Evolutionary conservation across 2,888 invertebrate species (phyloP), one percentile per base, ranked within the genome.

Genomic region (Amblyjoppa proteus): DNA sequence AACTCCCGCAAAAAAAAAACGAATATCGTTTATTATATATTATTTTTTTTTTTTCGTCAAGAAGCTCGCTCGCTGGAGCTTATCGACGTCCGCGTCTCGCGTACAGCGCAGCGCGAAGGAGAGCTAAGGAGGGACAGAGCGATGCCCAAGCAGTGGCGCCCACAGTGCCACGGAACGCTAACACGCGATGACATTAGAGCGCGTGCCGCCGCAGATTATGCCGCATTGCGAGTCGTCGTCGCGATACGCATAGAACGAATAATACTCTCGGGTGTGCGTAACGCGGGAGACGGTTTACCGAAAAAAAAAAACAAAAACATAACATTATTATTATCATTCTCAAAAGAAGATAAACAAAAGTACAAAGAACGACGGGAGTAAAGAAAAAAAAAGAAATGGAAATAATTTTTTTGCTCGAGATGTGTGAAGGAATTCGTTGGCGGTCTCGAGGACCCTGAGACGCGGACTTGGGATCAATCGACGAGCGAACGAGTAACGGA

Each of bases 121-220:
- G 61, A 25, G 68, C 34, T 51, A 51, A 16, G 11, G 51, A 38
- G 61, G 31, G 61, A 34, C 16, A 34, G 61, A 34, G 16, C 61
- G 38, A 38, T 41, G 4, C n/a, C 45, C 13, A 11, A 11, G 45
- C 11, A 45, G 45, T 13, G 45, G 45, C 11, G 45, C 45, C 45
- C 38, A 41, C 41, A 68, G 38, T 20, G 16, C n/a, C 41, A 16
- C 20, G 20, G 38, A 68, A 74, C 74, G 7, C 75, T n/a, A 49
- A 64, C 66, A 68, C 51, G 68, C 76, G 68, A 51, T 38, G 53
- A 66, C 41, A 68, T 76, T 68, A 31, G 81, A 83, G 83, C 81
- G 82, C 88, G 86, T 89, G 89, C 71, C 88, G 89, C 88, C 89
- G 91, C 90, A 89, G 91, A 91, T 90, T 89, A 87, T 90, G 88